Evolutionary conservation across 2,888 invertebrate genomes (phyloP).

Genomic region (Lochmaea capreae): DNA sequence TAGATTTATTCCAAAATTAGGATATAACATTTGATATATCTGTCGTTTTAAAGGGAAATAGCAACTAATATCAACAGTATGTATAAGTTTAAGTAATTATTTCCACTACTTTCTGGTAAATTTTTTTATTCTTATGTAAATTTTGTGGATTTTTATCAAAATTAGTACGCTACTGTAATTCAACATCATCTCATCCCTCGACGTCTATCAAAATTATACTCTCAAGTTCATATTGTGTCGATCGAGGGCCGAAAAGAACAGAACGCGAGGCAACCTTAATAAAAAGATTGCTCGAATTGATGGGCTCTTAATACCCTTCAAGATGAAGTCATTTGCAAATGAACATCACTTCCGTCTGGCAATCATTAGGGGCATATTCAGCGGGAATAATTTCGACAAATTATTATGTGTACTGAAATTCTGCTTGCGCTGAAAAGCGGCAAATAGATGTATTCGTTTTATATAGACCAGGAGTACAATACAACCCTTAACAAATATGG

Average conservation of each 20-base stretch:
- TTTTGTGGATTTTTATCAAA: too few relatives aligned
- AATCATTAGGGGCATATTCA: constrained; percentile 66
- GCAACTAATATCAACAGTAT: too few relatives aligned
- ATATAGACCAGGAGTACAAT: constrained; percentile 26
- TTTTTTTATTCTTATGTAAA: too few relatives aligned
- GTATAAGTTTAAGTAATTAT: too few relatives aligned
- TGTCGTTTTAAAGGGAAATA: too few relatives aligned
- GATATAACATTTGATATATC: too few relatives aligned
- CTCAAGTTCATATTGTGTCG: constrained; percentile 61
- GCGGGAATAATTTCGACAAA: constrained; percentile 63
- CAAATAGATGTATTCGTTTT: constrained; percentile 9
- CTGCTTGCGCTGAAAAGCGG: constrained; percentile 23
- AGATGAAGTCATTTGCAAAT: constrained; percentile 67
- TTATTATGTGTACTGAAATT: constrained; percentile 58
- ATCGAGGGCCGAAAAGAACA: constrained; percentile 55
- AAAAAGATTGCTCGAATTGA: constrained; percentile 65
- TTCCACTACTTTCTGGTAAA: too few relatives aligned
- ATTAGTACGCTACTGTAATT: constrained; percentile 12
- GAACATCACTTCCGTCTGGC: constrained; percentile 64
- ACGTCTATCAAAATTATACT: constrained; percentile 62
- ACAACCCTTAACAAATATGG: too few relatives aligned
- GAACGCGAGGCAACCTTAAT: constrained; percentile 64
- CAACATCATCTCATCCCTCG: constrained; percentile 53
- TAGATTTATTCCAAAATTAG: too few relatives aligned
- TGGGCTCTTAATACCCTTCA: constrained; percentile 55